Conservation (phyloP, 2,888 invertebrate species). For the Serrognathus titanus region DNA sequence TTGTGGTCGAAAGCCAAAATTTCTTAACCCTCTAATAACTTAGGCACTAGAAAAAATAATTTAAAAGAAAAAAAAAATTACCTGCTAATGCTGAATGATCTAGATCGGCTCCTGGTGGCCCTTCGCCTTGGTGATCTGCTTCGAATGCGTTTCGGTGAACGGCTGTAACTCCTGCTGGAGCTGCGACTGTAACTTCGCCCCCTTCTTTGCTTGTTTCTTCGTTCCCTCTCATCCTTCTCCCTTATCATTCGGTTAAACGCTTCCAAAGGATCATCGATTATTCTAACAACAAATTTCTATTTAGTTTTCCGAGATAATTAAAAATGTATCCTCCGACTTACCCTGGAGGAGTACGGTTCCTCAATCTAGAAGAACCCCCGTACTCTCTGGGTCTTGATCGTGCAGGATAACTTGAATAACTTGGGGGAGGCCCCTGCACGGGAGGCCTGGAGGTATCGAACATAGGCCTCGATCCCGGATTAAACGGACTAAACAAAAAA, state of each 20-base stretch:
- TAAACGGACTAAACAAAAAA: constrained; percentile 35
- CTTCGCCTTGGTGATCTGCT: constrained; percentile 41
- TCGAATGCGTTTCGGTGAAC: constrained; percentile 47
- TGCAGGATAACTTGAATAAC: constrained; percentile 35
- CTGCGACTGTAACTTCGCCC: constrained; percentile 57
- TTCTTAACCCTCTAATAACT: background rate
- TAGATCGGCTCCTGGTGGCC: constrained; percentile 41
- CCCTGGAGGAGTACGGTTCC: constrained; percentile 50
- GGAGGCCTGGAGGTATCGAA: constrained; percentile 44
- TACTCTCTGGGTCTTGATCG: constrained; percentile 28
- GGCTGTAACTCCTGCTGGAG: constrained; percentile 48
- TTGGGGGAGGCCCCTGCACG: constrained; percentile 40
- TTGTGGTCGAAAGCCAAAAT: too few relatives aligned
- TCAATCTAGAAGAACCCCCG: constrained; percentile 43
- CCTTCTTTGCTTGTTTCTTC: constrained; percentile 58
- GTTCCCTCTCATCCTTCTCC: constrained; percentile 75
- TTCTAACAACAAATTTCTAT: constrained; percentile 48
- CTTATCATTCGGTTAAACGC: constrained; percentile 83
- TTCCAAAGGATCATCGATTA: constrained; percentile 80
- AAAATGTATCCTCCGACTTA: constrained; percentile 32
- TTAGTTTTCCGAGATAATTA: background rate
- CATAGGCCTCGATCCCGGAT: constrained; percentile 40
- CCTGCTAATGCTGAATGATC: constrained; percentile 58
- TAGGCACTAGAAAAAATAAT: constrained; percentile 1
- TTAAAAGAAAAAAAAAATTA: constrained; percentile 29